Evolutionary conservation across 1,140 invertebrate species (phyloP), one percentile per base, ranked within the genome.

Genomic region (Vanessa atalanta): DNA sequence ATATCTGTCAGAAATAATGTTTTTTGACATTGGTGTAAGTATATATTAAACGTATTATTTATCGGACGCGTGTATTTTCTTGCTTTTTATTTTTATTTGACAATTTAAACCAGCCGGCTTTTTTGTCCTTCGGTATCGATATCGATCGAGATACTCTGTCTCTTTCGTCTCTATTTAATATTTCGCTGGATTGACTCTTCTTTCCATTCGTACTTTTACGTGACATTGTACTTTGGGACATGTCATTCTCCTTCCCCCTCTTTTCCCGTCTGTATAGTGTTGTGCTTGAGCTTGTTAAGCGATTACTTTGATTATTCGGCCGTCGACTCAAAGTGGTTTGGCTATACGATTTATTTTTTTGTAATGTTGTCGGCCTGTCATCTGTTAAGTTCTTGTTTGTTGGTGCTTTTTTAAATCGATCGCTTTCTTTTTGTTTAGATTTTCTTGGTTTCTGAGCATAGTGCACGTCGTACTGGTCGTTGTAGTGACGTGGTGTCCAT

Each of bases 401-500:
- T 0, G 88, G 69, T 1, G 88, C 78, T 70, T 88, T 90, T 74
- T 92, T 91, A 26, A 83, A 70, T 50, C 68, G 78, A n/a, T 73
- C 71, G 13, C 61, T 66, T 69, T 85, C 83, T 72, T 83, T 88
- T 60, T 82, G 79, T 67, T 83, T 89, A 0, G 84, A 57, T 79
- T 88, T 93, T 67, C 79, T 90, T 1, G 88, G 94, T 85, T 95
- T 94, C 81, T 96, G 96, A 12, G 95, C 96, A 89, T 97, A 97
- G 84, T 97, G 96, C 16, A 97, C 96, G 89, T 97, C 96, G 85
- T 95, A 95, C 64, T 94, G 94, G 81, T 96, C 96, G 76, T 94
- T 94, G 79, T 95, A 95, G 80, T 96, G 94, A 55, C 95, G 94
- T 1, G 97, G 97, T 70, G 95, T 95, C 96, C 97, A 97, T 1